A percentile compares a stretch with the other conserved stretches of the same genome.
phyloP scores from a whole-genome alignment of 2,797 vertebrate genomes.

The Macropus fuliginosus region DNA sequence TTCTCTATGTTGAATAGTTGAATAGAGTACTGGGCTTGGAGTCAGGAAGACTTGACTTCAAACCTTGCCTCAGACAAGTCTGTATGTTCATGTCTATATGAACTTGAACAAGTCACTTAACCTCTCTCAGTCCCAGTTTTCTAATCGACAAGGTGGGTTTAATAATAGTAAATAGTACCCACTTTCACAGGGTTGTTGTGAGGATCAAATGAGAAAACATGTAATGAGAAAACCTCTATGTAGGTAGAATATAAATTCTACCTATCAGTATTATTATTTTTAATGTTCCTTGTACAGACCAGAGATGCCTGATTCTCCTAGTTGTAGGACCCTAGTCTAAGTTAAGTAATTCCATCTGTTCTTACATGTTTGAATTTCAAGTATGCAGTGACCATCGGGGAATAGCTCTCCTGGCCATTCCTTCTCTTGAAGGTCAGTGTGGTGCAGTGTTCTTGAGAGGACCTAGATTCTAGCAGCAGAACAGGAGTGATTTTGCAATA shows the following conservation, averaged over 20 bases:
- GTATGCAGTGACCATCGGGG: slow-evolving; percentile 11
- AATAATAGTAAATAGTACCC: neutral
- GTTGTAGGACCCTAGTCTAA: slow-evolving; percentile 19
- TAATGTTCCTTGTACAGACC: neutral
- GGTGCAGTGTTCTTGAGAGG: neutral
- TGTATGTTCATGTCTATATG: neutral
- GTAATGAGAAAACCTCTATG: no score
- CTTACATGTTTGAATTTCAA: slow-evolving; percentile 23
- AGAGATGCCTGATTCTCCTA: slow-evolving; percentile 23
- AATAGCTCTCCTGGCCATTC: neutral
- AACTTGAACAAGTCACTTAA: neutral
- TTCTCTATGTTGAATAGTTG: neutral
- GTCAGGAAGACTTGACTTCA: neutral
- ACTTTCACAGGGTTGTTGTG: neutral
- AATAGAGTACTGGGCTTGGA: neutral
- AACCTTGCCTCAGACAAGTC: neutral
- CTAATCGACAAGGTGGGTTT: neutral
- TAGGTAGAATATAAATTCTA: neutral
- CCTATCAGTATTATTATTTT: neutral
- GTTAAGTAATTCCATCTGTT: neutral
- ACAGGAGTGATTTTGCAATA: neutral
- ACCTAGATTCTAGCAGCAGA: neutral
- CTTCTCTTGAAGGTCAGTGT: neutral
- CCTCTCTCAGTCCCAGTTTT: neutral
- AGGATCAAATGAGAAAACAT: neutral